Evolutionary conservation across 2,113 vertebrate genomes (phyloP).

Genomic region (Xenopus borealis): DNA sequence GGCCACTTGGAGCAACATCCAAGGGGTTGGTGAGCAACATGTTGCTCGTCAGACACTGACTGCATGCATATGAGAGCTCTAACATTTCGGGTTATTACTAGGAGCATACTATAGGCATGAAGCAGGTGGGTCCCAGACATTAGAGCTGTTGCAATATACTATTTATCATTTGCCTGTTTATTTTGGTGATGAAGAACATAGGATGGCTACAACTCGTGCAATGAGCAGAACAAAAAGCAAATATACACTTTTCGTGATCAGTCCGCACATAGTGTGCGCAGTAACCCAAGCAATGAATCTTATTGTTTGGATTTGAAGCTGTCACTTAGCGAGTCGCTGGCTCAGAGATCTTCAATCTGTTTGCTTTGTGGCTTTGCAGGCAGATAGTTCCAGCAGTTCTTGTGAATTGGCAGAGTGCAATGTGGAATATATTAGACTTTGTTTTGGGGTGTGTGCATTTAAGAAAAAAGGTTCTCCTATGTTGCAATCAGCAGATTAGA

Average conservation of each 20-base stretch:
- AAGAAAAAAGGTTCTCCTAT: constrained; percentile 10
- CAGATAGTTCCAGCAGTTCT: constrained; percentile 31
- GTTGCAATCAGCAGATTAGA: too few species aligned
- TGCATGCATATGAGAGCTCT: too few species aligned
- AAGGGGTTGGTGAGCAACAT: too few species aligned
- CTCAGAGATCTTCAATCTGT: constrained; percentile 27
- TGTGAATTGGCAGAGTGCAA: constrained; percentile 25
- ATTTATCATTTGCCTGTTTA: too few species aligned
- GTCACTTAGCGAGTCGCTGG: constrained; percentile 11
- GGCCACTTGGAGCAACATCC: too few species aligned
- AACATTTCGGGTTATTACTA: too few species aligned
- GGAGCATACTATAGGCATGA: too few species aligned
- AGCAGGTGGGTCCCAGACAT: too few species aligned
- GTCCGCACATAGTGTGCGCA: constrained; percentile 5
- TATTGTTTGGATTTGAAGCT: constrained; percentile 31
- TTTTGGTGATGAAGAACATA: too few species aligned
- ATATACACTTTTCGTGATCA: constrained; percentile 16
- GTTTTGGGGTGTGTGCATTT: constrained; percentile 35
- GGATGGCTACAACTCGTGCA: neutral
- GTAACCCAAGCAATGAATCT: neutral
- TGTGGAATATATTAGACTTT: constrained; percentile 28
- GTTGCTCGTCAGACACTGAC: too few species aligned
- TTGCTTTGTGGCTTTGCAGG: constrained; percentile 31
- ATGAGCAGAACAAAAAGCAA: constrained; percentile 7
- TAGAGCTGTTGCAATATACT: too few species aligned